Conservation (phyloP, 2,797 vertebrate species). For the Oceanodroma leucorhoa region DNA sequence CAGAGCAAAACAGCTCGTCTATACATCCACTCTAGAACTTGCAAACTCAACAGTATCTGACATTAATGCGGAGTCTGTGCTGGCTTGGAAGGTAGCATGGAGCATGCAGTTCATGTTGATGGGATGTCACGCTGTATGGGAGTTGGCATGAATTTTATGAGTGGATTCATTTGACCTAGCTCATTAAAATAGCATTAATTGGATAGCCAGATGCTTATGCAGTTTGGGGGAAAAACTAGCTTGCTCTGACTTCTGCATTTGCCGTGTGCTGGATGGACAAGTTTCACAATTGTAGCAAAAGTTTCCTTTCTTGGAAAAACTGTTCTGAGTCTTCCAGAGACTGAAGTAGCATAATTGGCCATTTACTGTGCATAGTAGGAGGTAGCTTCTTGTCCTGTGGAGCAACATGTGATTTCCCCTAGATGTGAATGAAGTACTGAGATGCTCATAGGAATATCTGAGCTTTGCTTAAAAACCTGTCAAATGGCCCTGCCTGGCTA, state of each 20-base stretch:
- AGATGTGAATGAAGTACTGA: background rate
- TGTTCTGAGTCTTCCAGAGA: background rate
- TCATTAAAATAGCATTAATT: background rate
- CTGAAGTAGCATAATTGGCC: background rate
- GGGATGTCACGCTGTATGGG: background rate
- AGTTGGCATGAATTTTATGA: background rate
- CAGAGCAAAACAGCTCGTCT: background rate
- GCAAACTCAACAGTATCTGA: background rate
- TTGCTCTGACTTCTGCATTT: background rate
- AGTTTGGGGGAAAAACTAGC: no score
- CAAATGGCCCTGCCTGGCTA: background rate
- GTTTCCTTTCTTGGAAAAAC: background rate
- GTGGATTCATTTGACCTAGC: background rate
- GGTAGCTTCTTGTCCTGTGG: background rate
- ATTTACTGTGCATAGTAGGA: background rate
- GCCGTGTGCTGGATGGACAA: accelerated
- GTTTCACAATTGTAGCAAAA: background rate
- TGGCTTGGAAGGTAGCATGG: background rate
- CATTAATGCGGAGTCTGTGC: background rate
- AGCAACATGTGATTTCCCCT: background rate
- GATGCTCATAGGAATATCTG: background rate
- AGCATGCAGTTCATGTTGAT: background rate
- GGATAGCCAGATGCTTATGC: background rate
- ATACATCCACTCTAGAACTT: background rate
- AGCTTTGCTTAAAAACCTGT: background rate